These are phyloP conservation scores for Mimumesa dahlbomi DNA, from an alignment of 2,888 invertebrate genomes.

Conservation along the genomic window DNA sequence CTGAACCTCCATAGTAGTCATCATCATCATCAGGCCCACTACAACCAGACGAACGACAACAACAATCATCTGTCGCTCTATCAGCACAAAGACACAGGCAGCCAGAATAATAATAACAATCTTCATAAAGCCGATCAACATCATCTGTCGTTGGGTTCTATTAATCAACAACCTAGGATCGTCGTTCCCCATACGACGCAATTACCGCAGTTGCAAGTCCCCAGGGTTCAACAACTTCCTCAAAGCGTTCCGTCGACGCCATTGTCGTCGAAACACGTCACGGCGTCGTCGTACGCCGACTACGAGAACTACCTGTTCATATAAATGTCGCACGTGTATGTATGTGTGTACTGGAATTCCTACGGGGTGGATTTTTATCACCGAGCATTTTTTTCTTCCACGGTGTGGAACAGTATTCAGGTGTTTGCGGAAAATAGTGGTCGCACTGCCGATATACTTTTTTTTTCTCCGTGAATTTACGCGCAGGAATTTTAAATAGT, in stretches of 20 bases:
- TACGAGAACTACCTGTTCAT: constrained; percentile 87
- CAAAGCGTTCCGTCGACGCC: constrained; percentile 78
- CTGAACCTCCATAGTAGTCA: constrained; percentile 77
- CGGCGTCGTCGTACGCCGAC: constrained; percentile 81
- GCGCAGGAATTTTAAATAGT: too few species aligned
- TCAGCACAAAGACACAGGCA: constrained; percentile 81
- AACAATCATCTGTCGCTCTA: constrained; percentile 82
- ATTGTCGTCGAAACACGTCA: constrained; percentile 75
- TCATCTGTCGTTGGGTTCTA: constrained; percentile 56
- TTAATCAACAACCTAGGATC: constrained; percentile 61
- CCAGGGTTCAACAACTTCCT: constrained; percentile 68
- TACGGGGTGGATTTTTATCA: too few species aligned
- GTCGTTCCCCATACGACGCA: constrained; percentile 67
- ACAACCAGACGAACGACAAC: constrained; percentile 70
- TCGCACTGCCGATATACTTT: neutral
- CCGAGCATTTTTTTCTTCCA: neutral
- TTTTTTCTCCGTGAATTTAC: neutral
- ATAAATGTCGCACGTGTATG: constrained; percentile 70
- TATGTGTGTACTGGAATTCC: too few species aligned
- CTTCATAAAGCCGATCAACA: constrained; percentile 72
- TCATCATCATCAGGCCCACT: constrained; percentile 75
- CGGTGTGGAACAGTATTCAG: constrained; percentile 30
- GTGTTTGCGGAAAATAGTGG: neutral
- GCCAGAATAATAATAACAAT: constrained; percentile 75
- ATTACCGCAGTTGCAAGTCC: constrained; percentile 58